Percentiles rank a stretch among this genome's conserved stretches.
Conservation (phyloP, 2,113 vertebrate genomes). For the Varanus komodoensis region DNA sequence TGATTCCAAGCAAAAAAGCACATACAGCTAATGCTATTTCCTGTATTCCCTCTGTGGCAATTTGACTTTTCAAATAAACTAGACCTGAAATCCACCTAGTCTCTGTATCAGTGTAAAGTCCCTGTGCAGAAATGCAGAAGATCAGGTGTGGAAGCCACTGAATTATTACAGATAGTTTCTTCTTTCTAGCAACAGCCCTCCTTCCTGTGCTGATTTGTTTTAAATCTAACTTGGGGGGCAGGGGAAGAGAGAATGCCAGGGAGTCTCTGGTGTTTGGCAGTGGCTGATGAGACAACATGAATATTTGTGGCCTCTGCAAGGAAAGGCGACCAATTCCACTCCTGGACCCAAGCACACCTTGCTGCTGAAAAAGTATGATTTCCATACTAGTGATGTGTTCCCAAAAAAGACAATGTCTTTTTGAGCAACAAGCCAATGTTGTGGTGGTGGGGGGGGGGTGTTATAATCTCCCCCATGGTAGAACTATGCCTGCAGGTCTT, state of each 20-base stretch:
- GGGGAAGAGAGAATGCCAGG: neutral
- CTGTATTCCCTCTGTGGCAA: neutral
- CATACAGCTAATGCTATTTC: neutral
- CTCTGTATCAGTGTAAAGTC: constrained; percentile 50
- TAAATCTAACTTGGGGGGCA: neutral
- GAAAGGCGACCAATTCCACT: neutral
- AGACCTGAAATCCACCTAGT: constrained; percentile 60
- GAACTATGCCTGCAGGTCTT: constrained; percentile 39
- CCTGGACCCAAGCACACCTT: no score
- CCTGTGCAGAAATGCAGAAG: constrained; percentile 56
- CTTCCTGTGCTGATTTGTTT: neutral
- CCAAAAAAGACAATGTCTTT: neutral
- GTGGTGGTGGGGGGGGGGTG: no score
- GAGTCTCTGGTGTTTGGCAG: neutral
- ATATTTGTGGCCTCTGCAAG: neutral
- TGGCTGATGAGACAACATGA: neutral
- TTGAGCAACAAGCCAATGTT: no score
- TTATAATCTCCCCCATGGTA: neutral
- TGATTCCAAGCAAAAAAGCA: neutral
- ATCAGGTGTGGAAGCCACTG: constrained; percentile 58
- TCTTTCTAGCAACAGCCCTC: constrained; percentile 51
- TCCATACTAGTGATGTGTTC: no score
- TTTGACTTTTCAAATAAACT: constrained; percentile 24
- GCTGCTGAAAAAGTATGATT: no score
- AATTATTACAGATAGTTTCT: constrained; percentile 60